Percentiles rank a stretch among this genome's conserved stretches.
Conservation (phyloP, 2,888 invertebrate species). For the Tetragnatha montana region DNA sequence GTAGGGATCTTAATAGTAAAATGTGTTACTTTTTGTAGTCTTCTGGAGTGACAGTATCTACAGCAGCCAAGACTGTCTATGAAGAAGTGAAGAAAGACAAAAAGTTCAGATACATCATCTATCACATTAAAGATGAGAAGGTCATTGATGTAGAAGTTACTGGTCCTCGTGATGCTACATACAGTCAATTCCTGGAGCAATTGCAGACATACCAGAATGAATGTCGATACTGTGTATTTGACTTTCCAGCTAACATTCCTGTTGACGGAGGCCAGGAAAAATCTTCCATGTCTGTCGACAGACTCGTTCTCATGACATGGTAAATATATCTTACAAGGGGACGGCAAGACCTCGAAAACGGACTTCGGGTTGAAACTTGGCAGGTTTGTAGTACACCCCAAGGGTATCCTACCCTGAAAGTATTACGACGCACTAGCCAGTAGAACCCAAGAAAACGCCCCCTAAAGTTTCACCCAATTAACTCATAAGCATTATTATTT, state of each 20-base stretch:
- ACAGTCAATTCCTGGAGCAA: slow-evolving; percentile 94
- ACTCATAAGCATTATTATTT: too few relatives aligned
- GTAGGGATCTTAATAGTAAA: too few relatives aligned
- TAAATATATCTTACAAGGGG: slow-evolving; percentile 73
- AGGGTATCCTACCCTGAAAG: too few relatives aligned
- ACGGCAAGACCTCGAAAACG: too few relatives aligned
- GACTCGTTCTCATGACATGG: slow-evolving; percentile 92
- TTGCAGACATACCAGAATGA: slow-evolving; percentile 90
- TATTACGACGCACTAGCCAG: too few relatives aligned
- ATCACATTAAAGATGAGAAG: slow-evolving; percentile 95
- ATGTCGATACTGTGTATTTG: slow-evolving; percentile 98
- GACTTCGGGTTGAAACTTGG: too few relatives aligned
- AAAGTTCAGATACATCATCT: slow-evolving; percentile 97
- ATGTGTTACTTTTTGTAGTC: slow-evolving; percentile 75
- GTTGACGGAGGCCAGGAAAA: slow-evolving; percentile 73
- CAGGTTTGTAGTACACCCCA: too few relatives aligned
- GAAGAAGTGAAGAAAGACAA: slow-evolving; percentile 98
- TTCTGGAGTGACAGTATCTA: slow-evolving; percentile 97
- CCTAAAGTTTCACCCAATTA: too few relatives aligned
- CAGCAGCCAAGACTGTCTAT: slow-evolving; percentile 94
- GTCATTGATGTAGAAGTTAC: slow-evolving; percentile 93
- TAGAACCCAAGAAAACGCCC: too few relatives aligned
- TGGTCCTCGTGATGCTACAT: slow-evolving; percentile 90
- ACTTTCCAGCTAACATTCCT: slow-evolving; percentile 80
- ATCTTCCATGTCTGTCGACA: slow-evolving; percentile 73